Percentiles rank a stretch among this genome's conserved stretches.
These are phyloP conservation scores for Semotilus atromaculatus DNA, from an alignment of 2,797 vertebrate genomes.

Conservation along the genomic window DNA sequence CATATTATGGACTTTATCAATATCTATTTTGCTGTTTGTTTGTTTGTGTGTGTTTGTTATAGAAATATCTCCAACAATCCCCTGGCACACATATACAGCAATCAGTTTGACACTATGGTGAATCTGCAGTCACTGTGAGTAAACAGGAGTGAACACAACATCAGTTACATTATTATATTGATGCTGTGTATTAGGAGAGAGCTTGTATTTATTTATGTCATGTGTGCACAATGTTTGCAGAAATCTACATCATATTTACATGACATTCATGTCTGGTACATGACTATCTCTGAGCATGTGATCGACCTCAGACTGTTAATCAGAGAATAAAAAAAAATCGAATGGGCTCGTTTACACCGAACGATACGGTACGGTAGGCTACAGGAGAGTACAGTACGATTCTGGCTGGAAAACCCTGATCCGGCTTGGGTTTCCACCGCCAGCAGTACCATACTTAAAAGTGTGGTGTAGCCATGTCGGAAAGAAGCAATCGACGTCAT, in stretches of 20 bases:
- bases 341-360: no score
- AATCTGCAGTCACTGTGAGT: slow-evolving; percentile 76
- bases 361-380: no score
- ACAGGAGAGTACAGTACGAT: no score
- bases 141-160: slow-evolving; percentile 62
- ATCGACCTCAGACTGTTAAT: slow-evolving; percentile 3
- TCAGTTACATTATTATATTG: background rate
- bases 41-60: slow-evolving; percentile 40
- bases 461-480: no score
- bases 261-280: background rate
- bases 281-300: background rate
- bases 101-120: slow-evolving; percentile 73
- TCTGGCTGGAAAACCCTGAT: no score
- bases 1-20: background rate
- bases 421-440: no score
- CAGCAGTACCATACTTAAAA: no score
- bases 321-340: background rate
- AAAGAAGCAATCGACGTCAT: no score
- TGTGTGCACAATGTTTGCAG: background rate
- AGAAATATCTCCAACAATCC: slow-evolving; percentile 80
- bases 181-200: background rate
- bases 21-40: slow-evolving; percentile 20
- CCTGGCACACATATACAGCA: slow-evolving; percentile 59
- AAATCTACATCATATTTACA: background rate
- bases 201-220: background rate